A percentile compares a stretch with the other conserved stretches of the same genome.
phyloP scores from a whole-genome alignment of 2,797 vertebrate species.

The Pitangus sulphuratus region DNA sequence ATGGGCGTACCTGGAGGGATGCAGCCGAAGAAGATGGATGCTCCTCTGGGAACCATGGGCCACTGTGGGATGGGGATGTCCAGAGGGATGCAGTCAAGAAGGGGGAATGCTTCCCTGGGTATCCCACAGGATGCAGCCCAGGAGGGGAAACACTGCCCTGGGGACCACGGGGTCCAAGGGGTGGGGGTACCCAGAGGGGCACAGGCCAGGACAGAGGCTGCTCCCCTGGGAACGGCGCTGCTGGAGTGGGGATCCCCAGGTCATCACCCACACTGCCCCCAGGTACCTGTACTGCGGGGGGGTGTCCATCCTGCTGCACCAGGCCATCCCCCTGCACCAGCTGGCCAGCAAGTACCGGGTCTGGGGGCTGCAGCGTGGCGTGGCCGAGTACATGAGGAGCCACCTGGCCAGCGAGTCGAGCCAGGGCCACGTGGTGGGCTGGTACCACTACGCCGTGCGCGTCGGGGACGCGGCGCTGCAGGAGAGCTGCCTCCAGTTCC shows the following conservation, averaged over 20 bases:
- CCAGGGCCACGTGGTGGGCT: conserved; percentile 89
- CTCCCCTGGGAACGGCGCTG: neutral
- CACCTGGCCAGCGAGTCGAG: conserved; percentile 91
- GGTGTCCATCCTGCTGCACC: conserved; percentile 87
- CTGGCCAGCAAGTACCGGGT: conserved; percentile 93
- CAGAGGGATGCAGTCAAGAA: neutral
- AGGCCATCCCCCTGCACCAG: conserved; percentile 90
- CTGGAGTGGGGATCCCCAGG: accelerated
- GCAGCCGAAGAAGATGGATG: neutral
- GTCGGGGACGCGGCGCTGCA: conserved; percentile 84
- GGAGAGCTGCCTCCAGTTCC: conserved; percentile 93
- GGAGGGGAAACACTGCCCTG: neutral
- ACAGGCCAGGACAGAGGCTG: neutral
- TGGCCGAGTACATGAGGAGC: conserved; percentile 91
- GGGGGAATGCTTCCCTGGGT: accelerated
- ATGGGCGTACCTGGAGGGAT: neutral
- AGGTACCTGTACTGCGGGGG: conserved; percentile 96
- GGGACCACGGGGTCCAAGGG: accelerated
- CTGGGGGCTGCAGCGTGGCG: conserved; percentile 85
- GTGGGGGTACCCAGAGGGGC: neutral
- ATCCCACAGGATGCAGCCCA: neutral
- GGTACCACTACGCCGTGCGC: conserved; percentile 92
- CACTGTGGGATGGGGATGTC: neutral
- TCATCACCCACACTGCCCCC: neutral
- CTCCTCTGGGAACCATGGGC: accelerated